phyloP scores from a whole-genome alignment of 2,888 invertebrate genomes.

The Apantesis nais region DNA sequence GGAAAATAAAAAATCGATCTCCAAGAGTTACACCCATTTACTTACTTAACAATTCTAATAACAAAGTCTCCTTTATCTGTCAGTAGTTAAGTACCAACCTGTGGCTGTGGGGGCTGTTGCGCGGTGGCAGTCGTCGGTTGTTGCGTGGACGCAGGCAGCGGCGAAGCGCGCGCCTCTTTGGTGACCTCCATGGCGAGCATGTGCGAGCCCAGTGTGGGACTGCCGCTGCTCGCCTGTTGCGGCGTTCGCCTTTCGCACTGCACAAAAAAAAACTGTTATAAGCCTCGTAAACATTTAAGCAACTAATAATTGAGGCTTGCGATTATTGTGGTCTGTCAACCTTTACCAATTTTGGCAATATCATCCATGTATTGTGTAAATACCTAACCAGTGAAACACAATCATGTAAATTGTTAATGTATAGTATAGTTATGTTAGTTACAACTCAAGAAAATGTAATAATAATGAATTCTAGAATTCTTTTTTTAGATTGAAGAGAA shows the following conservation, averaged over 20 bases:
- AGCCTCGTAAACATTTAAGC: background rate
- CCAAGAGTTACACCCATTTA: too few relatives aligned
- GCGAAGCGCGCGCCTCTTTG: slow-evolving; percentile 87
- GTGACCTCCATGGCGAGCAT: slow-evolving; percentile 95
- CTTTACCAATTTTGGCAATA: background rate
- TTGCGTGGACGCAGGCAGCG: slow-evolving; percentile 72
- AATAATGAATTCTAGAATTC: too few relatives aligned
- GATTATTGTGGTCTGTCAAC: background rate
- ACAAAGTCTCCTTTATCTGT: background rate
- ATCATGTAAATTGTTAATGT: too few relatives aligned
- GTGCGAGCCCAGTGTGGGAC: slow-evolving; percentile 72
- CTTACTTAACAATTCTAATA: background rate
- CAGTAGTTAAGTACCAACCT: slow-evolving; percentile 54
- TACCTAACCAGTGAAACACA: background rate
- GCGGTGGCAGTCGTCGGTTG: slow-evolving; percentile 58
- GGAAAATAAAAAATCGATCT: too few relatives aligned
- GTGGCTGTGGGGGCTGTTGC: slow-evolving; percentile 69
- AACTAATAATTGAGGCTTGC: background rate
- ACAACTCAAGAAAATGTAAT: background rate
- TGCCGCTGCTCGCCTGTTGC: slow-evolving; percentile 78
- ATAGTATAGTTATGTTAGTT: background rate
- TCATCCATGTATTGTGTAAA: background rate
- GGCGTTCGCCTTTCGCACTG: slow-evolving; percentile 83
- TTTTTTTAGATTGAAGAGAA: too few relatives aligned
- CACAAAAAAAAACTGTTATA: slow-evolving; percentile 27